Base-by-base conservation (phyloP, 2,797 vertebrate genomes). In the Syngnathus acus region DNA sequence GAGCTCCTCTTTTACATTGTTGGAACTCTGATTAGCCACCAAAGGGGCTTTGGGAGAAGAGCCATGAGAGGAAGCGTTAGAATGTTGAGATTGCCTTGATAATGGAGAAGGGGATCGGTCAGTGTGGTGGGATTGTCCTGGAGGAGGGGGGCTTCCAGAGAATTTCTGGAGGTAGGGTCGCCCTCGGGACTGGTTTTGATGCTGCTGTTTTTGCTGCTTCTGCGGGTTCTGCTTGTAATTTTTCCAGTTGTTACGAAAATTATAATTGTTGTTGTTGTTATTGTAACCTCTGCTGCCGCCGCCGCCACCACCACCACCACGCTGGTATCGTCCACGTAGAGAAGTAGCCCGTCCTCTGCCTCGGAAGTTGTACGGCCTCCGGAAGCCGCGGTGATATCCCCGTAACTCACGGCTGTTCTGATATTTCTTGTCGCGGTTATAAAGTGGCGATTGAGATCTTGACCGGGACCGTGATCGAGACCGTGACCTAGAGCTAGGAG, bases 191-290 rank as follows among this genome's bases (percentile, higher is more conserved):
- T 94, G 84, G 50, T 92, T 91, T 13, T 81, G 82, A 0, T 92
- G 90, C 17, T 94, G 93, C 13, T 93, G 92, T 10, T 80, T 80
- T 0, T 92, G 72, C 45, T 85, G 82, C 38, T 88, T 87, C n/a
- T 89, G 88, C 0, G 92, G 92, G 67, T 95, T 78, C 59, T 94
- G 93, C 21, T 88, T 87, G 74, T 94, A 96, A 82, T 98, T 97
- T 77, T 97, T 96, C 97, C 97, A 99, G 87, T 98, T 95, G 23
- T 93, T 91, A 23, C 94, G 92, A 77, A 94, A 96, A 83, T 98
- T 94, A 64, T 93, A 91, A 58, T 95, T 94, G 68, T 88, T 82
- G 64, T 98, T 94, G 64, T 94, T 92, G 61, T 95, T 94, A 68
- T 88, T 68, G 45, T 66, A 66, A 40, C 65, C 60, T 32, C 39